Percentiles rank a stretch among this genome's conserved stretches.
These are phyloP conservation scores for Sympetrum striolatum DNA, from an alignment of 2,888 invertebrate species.

Conservation along the genomic window DNA sequence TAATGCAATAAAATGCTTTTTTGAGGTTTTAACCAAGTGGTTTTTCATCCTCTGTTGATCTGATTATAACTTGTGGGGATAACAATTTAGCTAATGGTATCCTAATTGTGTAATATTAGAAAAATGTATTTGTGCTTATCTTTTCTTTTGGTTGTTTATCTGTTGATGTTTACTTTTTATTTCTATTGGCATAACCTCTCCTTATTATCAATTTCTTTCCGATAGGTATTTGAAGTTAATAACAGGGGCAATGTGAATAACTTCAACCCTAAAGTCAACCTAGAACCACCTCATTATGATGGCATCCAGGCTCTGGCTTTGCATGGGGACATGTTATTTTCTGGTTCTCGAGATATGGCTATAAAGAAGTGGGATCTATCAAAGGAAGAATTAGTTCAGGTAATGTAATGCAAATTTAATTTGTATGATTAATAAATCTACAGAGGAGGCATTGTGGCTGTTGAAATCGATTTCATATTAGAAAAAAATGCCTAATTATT, in stretches of 20 bases:
- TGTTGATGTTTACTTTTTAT: not conserved
- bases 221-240: slow-evolving; percentile 62
- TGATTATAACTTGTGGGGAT: too few species aligned
- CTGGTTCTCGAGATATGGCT: slow-evolving; percentile 84
- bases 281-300: slow-evolving; percentile 89
- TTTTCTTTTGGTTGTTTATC: too few species aligned
- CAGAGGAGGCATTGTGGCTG: too few species aligned
- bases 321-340: slow-evolving; percentile 73
- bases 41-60: too few species aligned
- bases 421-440: too few species aligned
- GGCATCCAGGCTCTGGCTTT: slow-evolving; percentile 83
- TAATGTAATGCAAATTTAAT: slow-evolving; percentile 50
- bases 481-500: too few species aligned
- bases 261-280: slow-evolving; percentile 66
- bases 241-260: slow-evolving; percentile 59
- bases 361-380: slow-evolving; percentile 83
- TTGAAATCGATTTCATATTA: too few species aligned
- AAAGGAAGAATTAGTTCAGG: slow-evolving; percentile 66
- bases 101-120: too few species aligned
- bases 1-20: too few species aligned
- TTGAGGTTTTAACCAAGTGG: too few species aligned
- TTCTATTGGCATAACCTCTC: not conserved
- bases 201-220: not conserved
- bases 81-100: too few species aligned
- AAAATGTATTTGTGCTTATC: too few species aligned